Evolutionary conservation across 2,113 vertebrate genomes (phyloP).

Genomic region (Labeo rohita): DNA sequence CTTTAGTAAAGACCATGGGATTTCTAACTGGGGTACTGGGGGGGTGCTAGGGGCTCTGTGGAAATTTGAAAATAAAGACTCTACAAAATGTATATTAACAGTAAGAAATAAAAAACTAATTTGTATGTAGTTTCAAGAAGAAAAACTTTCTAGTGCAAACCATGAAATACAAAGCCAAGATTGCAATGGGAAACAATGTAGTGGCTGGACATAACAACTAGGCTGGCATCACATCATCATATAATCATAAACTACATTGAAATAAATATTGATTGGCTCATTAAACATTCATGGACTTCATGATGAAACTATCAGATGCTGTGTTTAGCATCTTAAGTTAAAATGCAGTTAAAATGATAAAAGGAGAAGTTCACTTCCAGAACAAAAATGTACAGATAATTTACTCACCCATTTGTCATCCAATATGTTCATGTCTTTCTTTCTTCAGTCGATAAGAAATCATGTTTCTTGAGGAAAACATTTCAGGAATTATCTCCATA

Average conservation of each 20-base stretch:
- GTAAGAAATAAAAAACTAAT: background rate
- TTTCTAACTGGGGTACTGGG: background rate
- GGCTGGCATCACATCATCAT: background rate
- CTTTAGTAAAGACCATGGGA: conserved; percentile 4
- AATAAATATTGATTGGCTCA: background rate
- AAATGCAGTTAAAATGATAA: background rate
- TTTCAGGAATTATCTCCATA: too few relatives aligned
- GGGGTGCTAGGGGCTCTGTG: conserved; percentile 3
- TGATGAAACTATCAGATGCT: background rate
- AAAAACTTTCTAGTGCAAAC: background rate
- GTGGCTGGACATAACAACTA: background rate
- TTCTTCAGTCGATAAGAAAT: too few relatives aligned
- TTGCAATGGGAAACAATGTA: background rate
- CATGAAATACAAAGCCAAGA: background rate
- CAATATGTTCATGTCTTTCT: too few relatives aligned
- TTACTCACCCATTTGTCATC: too few relatives aligned
- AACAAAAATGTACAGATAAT: too few relatives aligned
- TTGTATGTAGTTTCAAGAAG: background rate
- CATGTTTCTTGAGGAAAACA: too few relatives aligned
- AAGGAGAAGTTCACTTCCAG: too few relatives aligned
- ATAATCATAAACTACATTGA: background rate
- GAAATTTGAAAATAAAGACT: conserved; percentile 4
- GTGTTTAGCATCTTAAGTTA: background rate
- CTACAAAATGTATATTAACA: conserved; percentile 13
- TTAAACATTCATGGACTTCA: background rate